Evolutionary conservation across 2,113 vertebrate genomes (phyloP), one percentile per base, ranked within the genome.

Genomic region (Rhipidura dahli): DNA sequence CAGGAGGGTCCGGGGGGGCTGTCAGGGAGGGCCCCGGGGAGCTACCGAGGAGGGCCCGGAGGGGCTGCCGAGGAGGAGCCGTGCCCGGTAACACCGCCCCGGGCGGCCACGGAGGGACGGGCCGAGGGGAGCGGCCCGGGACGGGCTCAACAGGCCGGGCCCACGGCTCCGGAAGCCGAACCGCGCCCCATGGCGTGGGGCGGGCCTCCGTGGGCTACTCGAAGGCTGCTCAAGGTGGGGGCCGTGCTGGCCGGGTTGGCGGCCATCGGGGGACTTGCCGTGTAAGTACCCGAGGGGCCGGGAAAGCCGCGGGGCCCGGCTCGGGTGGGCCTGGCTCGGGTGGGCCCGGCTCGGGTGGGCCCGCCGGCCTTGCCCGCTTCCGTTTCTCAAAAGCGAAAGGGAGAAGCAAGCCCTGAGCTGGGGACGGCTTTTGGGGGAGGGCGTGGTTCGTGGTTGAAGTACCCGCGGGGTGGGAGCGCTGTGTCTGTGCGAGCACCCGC

Each of bases 151-250:
- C 17, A 6, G 9, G 59, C 23, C 59, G 28, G 40, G 18, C 9
- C 3, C 2, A 0, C 6, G 17, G 10, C 9, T 1, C 21, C 6
- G 28, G 30, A 0, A 1, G 10, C 23, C 7, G 8, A 3, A 0
- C 11, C 2, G 14, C 16, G 11, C 13, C 37, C 10, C 3, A 75
- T 61, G 92, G 18, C 2, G 1, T 5, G 15, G 17, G 23, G 11
- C 8, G 17, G n/a, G 10, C 6, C 6, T 4, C 14, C 2, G 7
- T 2, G 28, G 31, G 54, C 13, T 2, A 15, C 39, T 3, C 14
- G 3, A 3, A 6, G 15, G 0, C 4, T 21, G 24, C 22, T 72
- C 2, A 23, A 31, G 2, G 60, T 7, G 6, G 24, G n/a, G 85
- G 26, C 60, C 2, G 12, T 13, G 60, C 24, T 86, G 2, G 45